A percentile compares a stretch with the other conserved stretches of the same genome.
Conservation (phyloP, 2,113 vertebrate genomes). For the Myanophis thanlyinensis region DNA sequence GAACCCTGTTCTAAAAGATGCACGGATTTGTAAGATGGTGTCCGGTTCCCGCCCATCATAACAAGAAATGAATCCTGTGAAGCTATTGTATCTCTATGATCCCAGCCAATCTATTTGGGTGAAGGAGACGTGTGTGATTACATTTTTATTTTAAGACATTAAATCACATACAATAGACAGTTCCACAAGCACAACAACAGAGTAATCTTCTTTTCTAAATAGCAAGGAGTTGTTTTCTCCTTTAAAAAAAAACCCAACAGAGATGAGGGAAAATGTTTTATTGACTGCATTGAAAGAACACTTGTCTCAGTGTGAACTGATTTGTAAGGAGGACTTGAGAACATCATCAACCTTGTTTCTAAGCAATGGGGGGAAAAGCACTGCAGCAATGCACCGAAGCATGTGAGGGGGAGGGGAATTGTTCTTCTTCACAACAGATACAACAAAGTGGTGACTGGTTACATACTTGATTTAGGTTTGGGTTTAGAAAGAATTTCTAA, state of each 20-base stretch:
- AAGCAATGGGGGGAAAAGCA: background rate
- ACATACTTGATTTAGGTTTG: background rate
- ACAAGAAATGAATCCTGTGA: background rate
- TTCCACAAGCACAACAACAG: background rate
- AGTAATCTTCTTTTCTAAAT: background rate
- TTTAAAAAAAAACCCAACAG: background rate
- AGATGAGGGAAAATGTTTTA: background rate
- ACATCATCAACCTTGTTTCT: background rate
- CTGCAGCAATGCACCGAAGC: background rate
- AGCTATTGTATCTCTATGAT: background rate
- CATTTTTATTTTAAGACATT: background rate
- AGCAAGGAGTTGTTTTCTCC: background rate
- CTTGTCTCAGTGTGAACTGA: background rate
- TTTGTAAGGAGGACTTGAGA: background rate
- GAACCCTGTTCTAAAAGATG: no score
- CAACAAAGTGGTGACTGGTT: background rate
- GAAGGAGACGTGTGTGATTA: background rate
- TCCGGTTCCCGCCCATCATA: background rate
- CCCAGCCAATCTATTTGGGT: background rate
- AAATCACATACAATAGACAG: background rate
- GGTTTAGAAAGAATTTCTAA: background rate
- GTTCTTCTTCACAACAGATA: background rate
- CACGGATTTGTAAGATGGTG: background rate
- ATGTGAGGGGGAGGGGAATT: background rate
- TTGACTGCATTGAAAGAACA: background rate